Conservation (phyloP, 2,888 invertebrate species). For the Lasioglossum vierecki region DNA sequence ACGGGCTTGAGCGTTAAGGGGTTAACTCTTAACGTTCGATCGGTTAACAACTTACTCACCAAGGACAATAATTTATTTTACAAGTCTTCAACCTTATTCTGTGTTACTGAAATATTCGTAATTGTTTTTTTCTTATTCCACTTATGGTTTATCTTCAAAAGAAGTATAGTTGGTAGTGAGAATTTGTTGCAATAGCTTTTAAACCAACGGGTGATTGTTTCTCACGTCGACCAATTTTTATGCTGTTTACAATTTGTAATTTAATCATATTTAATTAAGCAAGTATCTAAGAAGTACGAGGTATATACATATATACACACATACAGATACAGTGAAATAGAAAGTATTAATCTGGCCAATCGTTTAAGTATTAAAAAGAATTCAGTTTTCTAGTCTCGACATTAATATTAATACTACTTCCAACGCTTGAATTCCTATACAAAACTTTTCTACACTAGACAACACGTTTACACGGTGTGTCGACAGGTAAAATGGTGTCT, state of each 20-base stretch:
- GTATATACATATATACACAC: constrained; percentile 12
- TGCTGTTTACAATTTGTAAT: constrained; percentile 11
- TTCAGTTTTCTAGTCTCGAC: constrained; percentile 49
- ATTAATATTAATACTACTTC: constrained; percentile 45
- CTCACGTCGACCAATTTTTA: neutral
- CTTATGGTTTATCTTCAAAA: constrained; percentile 7
- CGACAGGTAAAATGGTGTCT: constrained; percentile 15
- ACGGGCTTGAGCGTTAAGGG: neutral
- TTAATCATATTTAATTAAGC: neutral
- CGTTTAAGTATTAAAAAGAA: constrained; percentile 39
- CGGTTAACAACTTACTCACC: constrained; percentile 22
- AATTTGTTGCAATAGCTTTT: constrained; percentile 6
- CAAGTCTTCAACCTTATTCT: neutral
- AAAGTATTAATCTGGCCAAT: constrained; percentile 27
- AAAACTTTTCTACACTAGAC: constrained; percentile 44
- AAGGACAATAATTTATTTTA: constrained; percentile 7
- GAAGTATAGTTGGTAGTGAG: constrained; percentile 2
- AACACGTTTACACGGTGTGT: constrained; percentile 24
- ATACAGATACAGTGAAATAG: neutral
- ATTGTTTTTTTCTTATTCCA: neutral
- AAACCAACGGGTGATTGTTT: constrained; percentile 11
- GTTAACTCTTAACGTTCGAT: constrained; percentile 36
- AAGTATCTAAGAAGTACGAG: neutral
- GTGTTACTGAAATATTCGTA: neutral
- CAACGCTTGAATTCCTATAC: constrained; percentile 23